These are phyloP conservation scores for Alloscopus bannaensis DNA, from an alignment of 2,888 invertebrate species.

Conservation along the genomic window DNA sequence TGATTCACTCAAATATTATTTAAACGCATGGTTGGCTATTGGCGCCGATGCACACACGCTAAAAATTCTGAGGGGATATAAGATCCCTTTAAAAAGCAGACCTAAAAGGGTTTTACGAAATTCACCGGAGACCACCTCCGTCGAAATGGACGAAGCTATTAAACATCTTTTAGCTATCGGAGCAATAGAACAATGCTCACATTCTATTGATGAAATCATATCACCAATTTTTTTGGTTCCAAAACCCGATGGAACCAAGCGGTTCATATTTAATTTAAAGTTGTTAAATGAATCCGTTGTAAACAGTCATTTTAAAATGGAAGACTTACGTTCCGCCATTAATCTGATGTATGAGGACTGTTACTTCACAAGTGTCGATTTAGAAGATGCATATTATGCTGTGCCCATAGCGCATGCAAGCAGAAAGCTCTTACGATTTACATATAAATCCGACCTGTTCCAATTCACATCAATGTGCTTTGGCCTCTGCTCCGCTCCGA, in stretches of 20 bases:
- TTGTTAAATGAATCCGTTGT: neutral
- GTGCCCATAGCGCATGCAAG: neutral
- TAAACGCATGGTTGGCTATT: neutral
- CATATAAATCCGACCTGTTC: neutral
- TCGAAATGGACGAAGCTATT: neutral
- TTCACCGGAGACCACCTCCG: neutral
- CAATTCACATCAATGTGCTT: constrained; percentile 2
- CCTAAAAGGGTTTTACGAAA: neutral
- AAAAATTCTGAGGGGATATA: neutral
- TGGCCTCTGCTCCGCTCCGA: constrained; percentile 7
- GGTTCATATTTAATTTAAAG: constrained; percentile 21
- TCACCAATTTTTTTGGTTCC: constrained; percentile 15
- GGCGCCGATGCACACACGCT: neutral
- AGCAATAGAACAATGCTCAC: neutral
- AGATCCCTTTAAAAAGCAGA: constrained; percentile 1
- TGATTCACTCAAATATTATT: neutral
- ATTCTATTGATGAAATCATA: neutral
- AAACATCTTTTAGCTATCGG: neutral
- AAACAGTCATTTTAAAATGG: constrained; percentile 16
- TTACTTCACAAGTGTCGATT: neutral
- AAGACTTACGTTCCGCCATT: neutral
- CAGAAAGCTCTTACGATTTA: constrained; percentile 8
- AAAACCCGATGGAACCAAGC: neutral
- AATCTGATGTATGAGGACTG: neutral
- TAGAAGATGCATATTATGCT: constrained; percentile 15